Evolutionary conservation across 2,113 vertebrate species (phyloP).

Genomic region (Nesoenas mayeri): DNA sequence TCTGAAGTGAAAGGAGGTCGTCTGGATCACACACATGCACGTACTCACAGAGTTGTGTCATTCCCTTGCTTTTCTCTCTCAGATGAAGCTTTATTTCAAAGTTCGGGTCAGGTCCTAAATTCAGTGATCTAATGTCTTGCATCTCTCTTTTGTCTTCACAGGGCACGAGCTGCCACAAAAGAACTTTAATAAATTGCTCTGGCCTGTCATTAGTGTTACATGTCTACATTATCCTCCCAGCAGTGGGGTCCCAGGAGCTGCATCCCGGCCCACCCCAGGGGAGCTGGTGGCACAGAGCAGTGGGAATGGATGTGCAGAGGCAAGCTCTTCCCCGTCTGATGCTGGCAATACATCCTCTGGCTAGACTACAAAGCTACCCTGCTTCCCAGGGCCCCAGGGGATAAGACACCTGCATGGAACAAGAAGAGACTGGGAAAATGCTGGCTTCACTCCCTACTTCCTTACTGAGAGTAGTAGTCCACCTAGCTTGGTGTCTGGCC

Average conservation of each 20-base stretch:
- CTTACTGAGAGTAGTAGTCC: not conserved
- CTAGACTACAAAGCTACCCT: not conserved
- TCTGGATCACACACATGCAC: rapidly evolving
- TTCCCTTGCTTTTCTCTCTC: not conserved
- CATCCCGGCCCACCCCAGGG: not conserved
- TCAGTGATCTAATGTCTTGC: not conserved
- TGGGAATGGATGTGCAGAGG: not conserved
- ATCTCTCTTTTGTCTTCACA: conserved; percentile 11
- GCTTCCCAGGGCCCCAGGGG: not conserved
- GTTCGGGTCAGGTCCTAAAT: not conserved
- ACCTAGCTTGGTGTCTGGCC: not conserved
- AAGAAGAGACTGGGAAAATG: not conserved
- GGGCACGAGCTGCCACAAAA: not conserved
- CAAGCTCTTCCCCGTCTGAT: rapidly evolving
- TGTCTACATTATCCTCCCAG: not conserved
- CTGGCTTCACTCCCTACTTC: not conserved
- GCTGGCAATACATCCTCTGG: not conserved
- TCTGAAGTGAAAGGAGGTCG: not conserved
- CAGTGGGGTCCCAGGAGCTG: not conserved
- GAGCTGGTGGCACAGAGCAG: rapidly evolving
- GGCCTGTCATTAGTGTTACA: not conserved
- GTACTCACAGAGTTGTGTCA: not conserved
- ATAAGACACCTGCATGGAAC: not conserved
- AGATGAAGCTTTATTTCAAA: not conserved
- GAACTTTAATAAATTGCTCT: not conserved